phyloP scores from a whole-genome alignment of 2,797 vertebrate genomes.

The Malurus splendens region DNA sequence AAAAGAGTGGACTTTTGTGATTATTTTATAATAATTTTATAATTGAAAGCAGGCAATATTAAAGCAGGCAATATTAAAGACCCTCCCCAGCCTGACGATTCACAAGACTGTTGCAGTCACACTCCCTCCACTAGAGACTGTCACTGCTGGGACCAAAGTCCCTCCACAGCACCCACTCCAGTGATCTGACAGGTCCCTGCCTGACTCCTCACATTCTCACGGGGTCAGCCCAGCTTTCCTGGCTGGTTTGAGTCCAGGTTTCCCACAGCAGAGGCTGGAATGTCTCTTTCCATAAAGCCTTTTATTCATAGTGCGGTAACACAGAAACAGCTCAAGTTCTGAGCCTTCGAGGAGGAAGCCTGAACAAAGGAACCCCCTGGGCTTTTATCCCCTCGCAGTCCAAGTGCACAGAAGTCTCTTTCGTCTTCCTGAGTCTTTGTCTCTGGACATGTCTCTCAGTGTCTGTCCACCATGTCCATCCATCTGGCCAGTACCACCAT shows the following conservation, averaged over 20 bases:
- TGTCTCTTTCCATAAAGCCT: not conserved
- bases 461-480: not conserved
- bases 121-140: not conserved
- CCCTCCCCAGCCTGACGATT: not conserved
- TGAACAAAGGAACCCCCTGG: not conserved
- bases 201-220: not conserved
- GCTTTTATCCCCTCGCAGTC: not conserved
- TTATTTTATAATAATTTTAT: not conserved
- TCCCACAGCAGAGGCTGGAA: not conserved
- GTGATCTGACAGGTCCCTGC: fast-evolving
- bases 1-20: not conserved
- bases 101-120: not conserved
- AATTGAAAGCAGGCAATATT: not conserved
- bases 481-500: fast-evolving
- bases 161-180: not conserved
- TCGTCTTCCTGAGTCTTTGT: fast-evolving
- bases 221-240: not conserved
- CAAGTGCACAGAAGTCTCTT: not conserved
- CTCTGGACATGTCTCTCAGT: fast-evolving
- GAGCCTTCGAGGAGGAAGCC: not conserved
- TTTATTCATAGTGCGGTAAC: fast-evolving
- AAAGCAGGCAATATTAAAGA: not conserved
- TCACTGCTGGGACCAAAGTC: fast-evolving
- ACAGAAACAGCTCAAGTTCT: not conserved
- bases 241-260: not conserved